Evolutionary conservation across 2,797 vertebrate species (phyloP), one percentile per base, ranked within the genome.

Genomic region (Lepilemur ruficaudatus): DNA sequence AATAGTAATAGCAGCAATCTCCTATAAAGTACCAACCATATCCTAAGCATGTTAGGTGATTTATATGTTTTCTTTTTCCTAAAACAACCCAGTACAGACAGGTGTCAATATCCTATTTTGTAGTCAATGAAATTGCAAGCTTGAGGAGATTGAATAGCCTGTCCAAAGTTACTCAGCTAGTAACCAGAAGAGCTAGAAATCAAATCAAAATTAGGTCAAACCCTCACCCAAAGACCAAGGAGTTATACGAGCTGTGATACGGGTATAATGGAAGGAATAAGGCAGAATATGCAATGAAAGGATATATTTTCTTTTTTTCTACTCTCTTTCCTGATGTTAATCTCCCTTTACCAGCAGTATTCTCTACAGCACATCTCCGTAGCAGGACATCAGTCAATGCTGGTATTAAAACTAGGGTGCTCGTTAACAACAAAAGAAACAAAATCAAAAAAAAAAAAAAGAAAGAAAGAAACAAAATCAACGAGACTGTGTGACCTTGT

Each of bases 171-270:
- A 84, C 75, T 43, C 38, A 38, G 48, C 38, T 70, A 46, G 86
- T 88, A 63, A 72, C 28, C 43, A 59, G 73, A 88, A 94, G 59
- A 91, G 61, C 61, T 82, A 35, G 22, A 84, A 92, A 84, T 93
- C 70, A 92, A 95, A 95, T 91, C 69, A 63, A 92, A 95, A 28
- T 43, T 75, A 75, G 46, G n/a, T 87, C 32, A 83, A 41, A 38
- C 22, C n/a, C 55, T 94, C 32, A 20, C 30, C 61, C 38, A 50
- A 78, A 83, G 43, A 96, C 28, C 50, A 92, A 43, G 48, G 61
- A 46, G 12, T 59, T 43, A 90, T 43, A 89, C 10, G n/a, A 55
- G 61, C 20, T 70, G 46, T 50, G 38, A 88, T n/a, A 15, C 0
- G 12, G 20, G 28, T 38, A 57, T n/a, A 28, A 35, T 30, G 25